These are phyloP conservation scores for Hymenopus coronatus DNA, from an alignment of 2,888 invertebrate species.

Conservation along the genomic window DNA sequence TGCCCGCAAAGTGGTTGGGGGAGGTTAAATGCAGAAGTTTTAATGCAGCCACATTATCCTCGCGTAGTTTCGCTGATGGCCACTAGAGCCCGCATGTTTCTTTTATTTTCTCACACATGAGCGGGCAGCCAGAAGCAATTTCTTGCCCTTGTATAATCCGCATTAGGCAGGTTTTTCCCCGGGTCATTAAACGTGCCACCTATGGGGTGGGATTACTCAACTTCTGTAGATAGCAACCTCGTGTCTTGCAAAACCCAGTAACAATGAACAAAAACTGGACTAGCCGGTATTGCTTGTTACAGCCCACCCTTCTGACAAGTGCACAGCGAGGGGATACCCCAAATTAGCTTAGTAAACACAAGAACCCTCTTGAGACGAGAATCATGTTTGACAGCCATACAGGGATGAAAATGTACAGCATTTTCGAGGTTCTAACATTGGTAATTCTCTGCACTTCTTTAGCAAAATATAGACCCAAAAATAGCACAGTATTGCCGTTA, in stretches of 20 bases:
- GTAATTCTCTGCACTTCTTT: too few species aligned
- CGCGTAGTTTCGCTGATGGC: neutral
- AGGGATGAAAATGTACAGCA: too few species aligned
- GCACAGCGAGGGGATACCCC: neutral
- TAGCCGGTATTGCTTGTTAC: neutral
- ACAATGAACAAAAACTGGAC: neutral
- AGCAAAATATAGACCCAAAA: too few species aligned
- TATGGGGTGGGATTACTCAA: neutral
- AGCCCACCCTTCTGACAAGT: neutral
- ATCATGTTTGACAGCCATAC: too few species aligned
- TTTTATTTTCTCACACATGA: neutral
- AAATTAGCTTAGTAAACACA: too few species aligned
- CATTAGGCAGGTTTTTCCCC: neutral
- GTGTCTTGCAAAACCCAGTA: neutral
- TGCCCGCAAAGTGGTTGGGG: neutral
- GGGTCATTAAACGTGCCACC: neutral
- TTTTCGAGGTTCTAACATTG: too few species aligned
- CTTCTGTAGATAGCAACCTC: neutral
- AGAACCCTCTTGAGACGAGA: too few species aligned
- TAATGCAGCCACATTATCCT: neutral
- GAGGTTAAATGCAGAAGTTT: neutral
- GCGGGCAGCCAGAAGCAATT: neutral
- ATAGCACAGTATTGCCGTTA: too few species aligned
- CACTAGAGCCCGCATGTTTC: neutral
- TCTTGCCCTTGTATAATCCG: neutral